Evolutionary conservation across 2,888 invertebrate genomes (phyloP).

Genomic region (Odontothrips loti): DNA sequence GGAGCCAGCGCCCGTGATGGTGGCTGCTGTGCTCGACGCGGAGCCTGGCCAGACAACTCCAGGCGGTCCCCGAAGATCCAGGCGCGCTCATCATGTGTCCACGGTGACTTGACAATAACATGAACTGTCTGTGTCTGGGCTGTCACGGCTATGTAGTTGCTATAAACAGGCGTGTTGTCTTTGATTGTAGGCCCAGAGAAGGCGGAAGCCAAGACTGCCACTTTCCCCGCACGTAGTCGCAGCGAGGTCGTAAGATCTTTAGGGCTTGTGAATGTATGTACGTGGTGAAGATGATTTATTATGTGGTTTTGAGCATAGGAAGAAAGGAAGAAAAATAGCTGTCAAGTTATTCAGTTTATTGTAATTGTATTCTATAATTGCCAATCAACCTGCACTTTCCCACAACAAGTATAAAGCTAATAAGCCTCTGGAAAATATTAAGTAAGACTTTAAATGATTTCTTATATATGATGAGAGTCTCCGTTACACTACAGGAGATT

Average conservation of each 20-base stretch:
- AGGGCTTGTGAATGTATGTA: no score
- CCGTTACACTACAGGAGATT: no score
- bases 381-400: not conserved
- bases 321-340: no score
- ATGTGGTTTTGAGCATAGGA: no score
- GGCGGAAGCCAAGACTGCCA: no score
- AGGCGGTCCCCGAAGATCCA: not conserved
- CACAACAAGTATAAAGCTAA: not conserved
- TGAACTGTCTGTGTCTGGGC: not conserved
- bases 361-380: not conserved
- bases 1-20: slow-evolving; percentile 17
- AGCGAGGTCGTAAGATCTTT: no score
- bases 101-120: not conserved
- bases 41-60: not conserved
- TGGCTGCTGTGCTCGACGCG: slow-evolving; percentile 20
- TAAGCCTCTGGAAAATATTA: no score
- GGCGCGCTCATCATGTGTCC: not conserved
- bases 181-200: no score
- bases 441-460: not conserved
- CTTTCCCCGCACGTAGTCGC: no score
- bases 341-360: not conserved
- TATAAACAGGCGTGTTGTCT: no score
- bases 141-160: no score
- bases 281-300: no score
- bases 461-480: not conserved